Evolutionary conservation across 2,797 vertebrate species (phyloP), one percentile per base, ranked within the genome.

Genomic region (Dendrocincla fuliginosa): DNA sequence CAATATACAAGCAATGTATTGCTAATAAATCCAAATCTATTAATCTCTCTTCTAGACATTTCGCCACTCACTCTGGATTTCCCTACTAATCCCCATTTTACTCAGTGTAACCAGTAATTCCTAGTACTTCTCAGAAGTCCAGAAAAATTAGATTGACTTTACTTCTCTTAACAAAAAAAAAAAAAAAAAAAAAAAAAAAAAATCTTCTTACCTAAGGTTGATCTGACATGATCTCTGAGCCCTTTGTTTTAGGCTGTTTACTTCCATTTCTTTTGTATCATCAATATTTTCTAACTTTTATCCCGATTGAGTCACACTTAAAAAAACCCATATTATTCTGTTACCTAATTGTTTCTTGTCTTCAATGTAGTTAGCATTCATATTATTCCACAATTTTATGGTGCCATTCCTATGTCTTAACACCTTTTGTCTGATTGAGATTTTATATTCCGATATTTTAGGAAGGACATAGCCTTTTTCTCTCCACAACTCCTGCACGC

Each of bases 251-350:
- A 41, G 41, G 13, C 10, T 52, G 4, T 56, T 85, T 87, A n/a
- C 19, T 83, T 93, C 3, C 6, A 53, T 17, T 11, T 69, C 12
- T 69, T 73, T 32, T n/a, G 4, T 22, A 41, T 11, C 0, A 0
- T 56, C 27, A 71, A 3, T 25, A 68, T 76, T 56, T 56, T 59
- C 20, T 47, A 80, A 64, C 5, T 17, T 85, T 76, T 78, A 64
- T 22, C 24, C 10, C 32, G 9, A 55, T 57, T 16, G 41, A 5
- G 5, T 61, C 22, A 73, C 12, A 27, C 8, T 25, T 8, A 5
- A 32, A 76, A 32, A 76, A 79, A 6, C 39, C 39, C 11, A 14
- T 19, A 16, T 64, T 64, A 46, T 5, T 37, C 9, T n/a, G 6
- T 19, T 23, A 24, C 2, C 2, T 35, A 11, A n/a, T 73, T 79